Percentiles rank a stretch among this genome's conserved stretches.
These are phyloP conservation scores for Isaurus tuberculatus DNA, from an alignment of 92 coral and sea anemone genomes.

Conservation along the genomic window DNA sequence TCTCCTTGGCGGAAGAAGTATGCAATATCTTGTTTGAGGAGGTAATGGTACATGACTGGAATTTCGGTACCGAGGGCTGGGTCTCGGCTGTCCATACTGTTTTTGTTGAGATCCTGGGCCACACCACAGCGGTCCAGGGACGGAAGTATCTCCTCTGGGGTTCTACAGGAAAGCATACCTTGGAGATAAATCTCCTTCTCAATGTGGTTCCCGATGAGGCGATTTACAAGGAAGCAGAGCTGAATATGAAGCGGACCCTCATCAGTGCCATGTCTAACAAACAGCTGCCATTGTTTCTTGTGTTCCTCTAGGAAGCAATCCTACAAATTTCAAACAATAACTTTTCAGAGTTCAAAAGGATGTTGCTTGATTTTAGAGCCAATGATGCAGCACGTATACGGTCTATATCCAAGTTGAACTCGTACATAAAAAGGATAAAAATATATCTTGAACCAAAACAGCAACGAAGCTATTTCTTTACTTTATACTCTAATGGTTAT, in stretches of 20 bases:
- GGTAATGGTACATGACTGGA: conserved; percentile 92
- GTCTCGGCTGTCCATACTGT: conserved; percentile 78
- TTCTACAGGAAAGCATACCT: conserved; percentile 91
- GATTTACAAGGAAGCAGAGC: conserved; percentile 83
- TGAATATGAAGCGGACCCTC: conserved; percentile 86
- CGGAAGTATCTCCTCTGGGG: conserved; percentile 85
- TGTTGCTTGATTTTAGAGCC: neutral
- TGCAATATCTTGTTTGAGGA: conserved; percentile 86
- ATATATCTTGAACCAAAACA: too few species aligned
- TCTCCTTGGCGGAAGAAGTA: conserved; percentile 96
- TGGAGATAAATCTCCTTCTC: conserved; percentile 84
- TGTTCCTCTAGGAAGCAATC: conserved; percentile 91
- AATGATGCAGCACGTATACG: neutral
- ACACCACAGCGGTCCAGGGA: conserved; percentile 88
- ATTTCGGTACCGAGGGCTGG: conserved; percentile 92
- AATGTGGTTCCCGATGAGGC: conserved; percentile 76
- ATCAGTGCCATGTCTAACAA: conserved; percentile 80
- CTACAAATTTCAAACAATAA: conserved; percentile 31
- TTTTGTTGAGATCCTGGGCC: conserved; percentile 84
- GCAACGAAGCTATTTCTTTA: too few species aligned
- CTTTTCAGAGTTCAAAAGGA: neutral
- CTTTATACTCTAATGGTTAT: too few species aligned
- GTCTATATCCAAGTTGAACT: too few species aligned
- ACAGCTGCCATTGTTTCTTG: conserved; percentile 77
- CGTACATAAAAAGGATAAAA: too few species aligned